Conservation (phyloP, 2,888 invertebrate species). For the Celastrina argiolus region DNA sequence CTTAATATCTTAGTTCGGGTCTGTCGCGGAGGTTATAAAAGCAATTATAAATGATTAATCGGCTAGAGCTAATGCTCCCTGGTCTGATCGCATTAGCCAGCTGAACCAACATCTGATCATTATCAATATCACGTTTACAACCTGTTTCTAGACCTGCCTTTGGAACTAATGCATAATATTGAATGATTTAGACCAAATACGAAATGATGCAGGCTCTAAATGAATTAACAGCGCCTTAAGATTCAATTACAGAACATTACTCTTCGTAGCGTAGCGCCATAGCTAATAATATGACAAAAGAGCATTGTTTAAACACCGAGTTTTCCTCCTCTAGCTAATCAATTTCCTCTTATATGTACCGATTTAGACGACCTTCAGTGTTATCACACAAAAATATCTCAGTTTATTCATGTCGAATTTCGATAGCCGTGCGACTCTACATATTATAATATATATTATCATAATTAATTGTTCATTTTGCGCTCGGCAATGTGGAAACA, state of each 20-base stretch:
- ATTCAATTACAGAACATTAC: not conserved
- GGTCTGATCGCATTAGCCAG: not conserved
- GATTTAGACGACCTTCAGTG: not conserved
- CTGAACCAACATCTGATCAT: slow-evolving; percentile 1
- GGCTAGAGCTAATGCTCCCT: not conserved
- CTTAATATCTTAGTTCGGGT: not conserved
- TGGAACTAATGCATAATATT: too few relatives aligned
- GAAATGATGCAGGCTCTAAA: not conserved
- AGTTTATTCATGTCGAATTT: not conserved
- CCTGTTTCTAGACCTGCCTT: not conserved
- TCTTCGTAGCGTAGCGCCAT: not conserved
- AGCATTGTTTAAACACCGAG: not conserved
- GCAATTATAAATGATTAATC: slow-evolving; percentile 2
- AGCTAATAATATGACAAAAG: not conserved
- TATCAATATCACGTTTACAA: not conserved
- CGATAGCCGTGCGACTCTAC: not conserved
- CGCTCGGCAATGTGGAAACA: not conserved
- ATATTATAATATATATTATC: too few relatives aligned
- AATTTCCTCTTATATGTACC: not conserved
- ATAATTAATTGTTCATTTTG: slow-evolving; percentile 19
- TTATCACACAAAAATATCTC: not conserved
- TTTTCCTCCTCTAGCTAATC: not conserved
- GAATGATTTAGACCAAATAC: too few relatives aligned
- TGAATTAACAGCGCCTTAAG: not conserved
- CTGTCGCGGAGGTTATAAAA: slow-evolving; percentile 11